Conservation (phyloP, 2,888 invertebrate species). For the Darwinula stevensoni region DNA sequence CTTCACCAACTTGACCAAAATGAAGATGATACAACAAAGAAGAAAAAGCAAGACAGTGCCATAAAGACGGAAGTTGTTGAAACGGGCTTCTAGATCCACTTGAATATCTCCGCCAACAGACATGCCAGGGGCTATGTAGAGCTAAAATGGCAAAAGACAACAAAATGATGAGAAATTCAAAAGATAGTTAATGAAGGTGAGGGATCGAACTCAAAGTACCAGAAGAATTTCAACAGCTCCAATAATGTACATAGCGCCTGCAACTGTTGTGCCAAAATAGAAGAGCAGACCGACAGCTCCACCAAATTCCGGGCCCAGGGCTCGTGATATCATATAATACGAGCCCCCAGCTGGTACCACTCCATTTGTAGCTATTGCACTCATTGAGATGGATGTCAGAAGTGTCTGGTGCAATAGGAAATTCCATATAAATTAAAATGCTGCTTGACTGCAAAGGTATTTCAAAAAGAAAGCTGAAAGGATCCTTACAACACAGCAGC, state of each 20-base stretch:
- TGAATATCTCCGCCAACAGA: conserved; percentile 74
- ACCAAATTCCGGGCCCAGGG: conserved; percentile 83
- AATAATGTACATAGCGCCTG: conserved; percentile 97
- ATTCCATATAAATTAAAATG: too few relatives aligned
- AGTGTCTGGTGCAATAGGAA: too few relatives aligned
- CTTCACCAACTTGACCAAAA: conserved; percentile 95
- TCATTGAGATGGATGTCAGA: conserved; percentile 92
- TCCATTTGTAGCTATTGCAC: conserved; percentile 97
- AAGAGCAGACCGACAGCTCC: conserved; percentile 97
- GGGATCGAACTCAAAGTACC: too few relatives aligned
- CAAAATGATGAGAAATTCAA: too few relatives aligned
- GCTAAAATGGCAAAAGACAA: too few relatives aligned
- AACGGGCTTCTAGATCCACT: conserved; percentile 58
- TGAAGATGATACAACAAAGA: conserved; percentile 71
- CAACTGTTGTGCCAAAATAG: conserved; percentile 90
- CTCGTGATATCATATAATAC: conserved; percentile 97
- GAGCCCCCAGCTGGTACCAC: conserved; percentile 96
- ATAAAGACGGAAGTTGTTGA: conserved; percentile 93
- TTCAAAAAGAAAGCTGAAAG: too few relatives aligned
- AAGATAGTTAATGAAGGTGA: too few relatives aligned
- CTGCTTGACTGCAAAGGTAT: too few relatives aligned
- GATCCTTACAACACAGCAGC: too few relatives aligned
- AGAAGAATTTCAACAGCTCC: conserved; percentile 91
- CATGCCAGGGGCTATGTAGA: conserved; percentile 66
- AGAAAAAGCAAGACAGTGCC: conserved; percentile 61